Base-by-base conservation (phyloP, 2,888 invertebrate genomes). In the Thelaira solivaga region DNA sequence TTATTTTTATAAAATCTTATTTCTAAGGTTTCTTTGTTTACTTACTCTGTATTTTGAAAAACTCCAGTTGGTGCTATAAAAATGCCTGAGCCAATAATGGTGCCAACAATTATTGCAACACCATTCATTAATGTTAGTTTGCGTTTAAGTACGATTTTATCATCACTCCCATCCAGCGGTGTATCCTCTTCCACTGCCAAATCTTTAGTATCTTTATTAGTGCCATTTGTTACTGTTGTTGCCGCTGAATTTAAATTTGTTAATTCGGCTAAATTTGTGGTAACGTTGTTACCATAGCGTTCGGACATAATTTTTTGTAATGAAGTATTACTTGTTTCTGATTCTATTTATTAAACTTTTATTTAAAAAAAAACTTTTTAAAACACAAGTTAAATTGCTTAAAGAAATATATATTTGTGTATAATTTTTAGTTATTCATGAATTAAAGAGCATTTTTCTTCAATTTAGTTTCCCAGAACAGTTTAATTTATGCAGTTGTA, bases 11-110 rank as follows among this genome's bases (percentile, higher is more conserved):
- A 18, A 26, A 13, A 2, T 11, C 2, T 7, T 11, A 24, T 39
- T 69, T 51, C 7, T 43, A 47, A 10, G 41, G 57, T 39, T 51
- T 65, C 11, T 22, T 59, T n/a, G 29, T 0, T 2, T 74, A 90
- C 92, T 92, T 87, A 92, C 91, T 91, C 90, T 43, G 93, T 93
- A 82, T 92, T 90, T 68, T 87, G 83, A 85, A 92, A 93, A 80
- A 94, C 94, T 82, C 94, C 94, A 81, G 95, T 94, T n/a, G 97
- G 97, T 26, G 96, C 94, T 82, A 97, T 94, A 88, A 97, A 97
- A 83, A 97, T 97, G 61, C 97, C 97, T 76, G 96, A 92, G 91
- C 97, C 97, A 81, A 97, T 94, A 84, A 96, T 96, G 29, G 94
- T 94, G 39, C 96, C 96, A 45, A 97, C 94, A 84, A 97, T 96